Conservation (phyloP, 23 tunicate species). For the Styela plicata region DNA sequence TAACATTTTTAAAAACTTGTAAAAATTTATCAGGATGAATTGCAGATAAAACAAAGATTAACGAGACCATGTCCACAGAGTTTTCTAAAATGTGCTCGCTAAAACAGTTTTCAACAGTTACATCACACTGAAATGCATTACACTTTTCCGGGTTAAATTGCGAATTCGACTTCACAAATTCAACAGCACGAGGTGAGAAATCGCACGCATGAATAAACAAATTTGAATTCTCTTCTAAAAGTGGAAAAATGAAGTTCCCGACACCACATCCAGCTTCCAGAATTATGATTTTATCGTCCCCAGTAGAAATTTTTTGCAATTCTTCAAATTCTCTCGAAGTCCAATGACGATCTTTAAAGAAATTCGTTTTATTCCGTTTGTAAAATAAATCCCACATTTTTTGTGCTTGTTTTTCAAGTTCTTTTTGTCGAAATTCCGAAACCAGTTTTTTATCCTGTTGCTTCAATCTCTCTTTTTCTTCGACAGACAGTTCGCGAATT, state of each 20-base stretch:
- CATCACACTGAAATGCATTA: slow-evolving; percentile 64
- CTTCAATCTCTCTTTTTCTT: not conserved
- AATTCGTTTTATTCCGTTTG: slow-evolving; percentile 79
- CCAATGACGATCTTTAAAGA: slow-evolving; percentile 96
- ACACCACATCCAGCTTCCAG: slow-evolving; percentile 97
- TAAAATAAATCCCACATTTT: slow-evolving; percentile 97
- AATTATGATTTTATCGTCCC: not conserved
- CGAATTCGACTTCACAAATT: slow-evolving; percentile 70
- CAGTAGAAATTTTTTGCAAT: not conserved
- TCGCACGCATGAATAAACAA: slow-evolving; percentile 82
- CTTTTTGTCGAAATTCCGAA: slow-evolving; percentile 38
- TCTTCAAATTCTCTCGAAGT: slow-evolving; percentile 83
- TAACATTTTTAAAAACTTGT: slow-evolving; percentile 57
- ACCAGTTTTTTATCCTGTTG: slow-evolving; percentile 66
- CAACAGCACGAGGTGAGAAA: slow-evolving; percentile 86
- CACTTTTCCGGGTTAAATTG: slow-evolving; percentile 41
- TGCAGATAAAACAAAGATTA: slow-evolving; percentile 91
- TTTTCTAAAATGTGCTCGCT: slow-evolving; percentile 31
- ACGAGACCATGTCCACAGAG: slow-evolving; percentile 68
- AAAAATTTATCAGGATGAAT: slow-evolving; percentile 86
- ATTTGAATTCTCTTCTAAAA: slow-evolving; percentile 49
- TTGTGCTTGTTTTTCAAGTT: slow-evolving; percentile 63
- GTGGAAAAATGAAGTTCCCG: slow-evolving; percentile 92
- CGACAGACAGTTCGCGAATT: not conserved
- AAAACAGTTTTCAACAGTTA: slow-evolving; percentile 39